Base-by-base conservation (phyloP, 2,888 invertebrate genomes). In the Latheticus oryzae region DNA sequence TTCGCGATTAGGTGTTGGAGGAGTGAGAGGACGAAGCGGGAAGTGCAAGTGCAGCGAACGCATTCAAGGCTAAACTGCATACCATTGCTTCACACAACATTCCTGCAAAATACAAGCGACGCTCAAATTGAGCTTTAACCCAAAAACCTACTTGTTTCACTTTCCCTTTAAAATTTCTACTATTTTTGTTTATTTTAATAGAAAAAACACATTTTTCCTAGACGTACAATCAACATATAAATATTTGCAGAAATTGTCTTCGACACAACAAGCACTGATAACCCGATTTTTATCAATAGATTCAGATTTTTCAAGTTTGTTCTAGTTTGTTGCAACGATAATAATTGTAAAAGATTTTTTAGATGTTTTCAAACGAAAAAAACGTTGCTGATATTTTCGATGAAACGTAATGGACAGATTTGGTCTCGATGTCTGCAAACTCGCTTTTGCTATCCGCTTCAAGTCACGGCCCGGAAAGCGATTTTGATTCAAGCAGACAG, bases 21-120 rank as follows among this genome's bases (percentile, higher is more conserved):
- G 47, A 52, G 60, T 5, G 57, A 38, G 51, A 24, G 48, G 48
- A 30, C 63, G 66, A 69, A 72, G 75, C 72, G 74, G 76, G 78
- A 77, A 77, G 77, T 77, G 77, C 79, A 79, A 79, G 79, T 79
- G 79, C 79, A 79, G 78, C 77, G 79, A 77, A 78, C 79, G 76
- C 72, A 76, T 78, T 76, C 79, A 79, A 79, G 79, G 79, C 72
- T 75, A 71, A 66, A 62, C 62, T 67, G 72, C 74, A 71, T 73
- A 70, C 72, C 70, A 63, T 60, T 58, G 60, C 56, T 48, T 30
- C 61, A 66, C 59, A 64, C 59, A 57, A 62, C 64, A 60, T 58
- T 64, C 51, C 61, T 61, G 62, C 61, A 54, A 61, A 58, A 61
- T 33, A 42, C 42, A 37, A 62, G 60, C 66, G 63, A 67, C 65